These are phyloP conservation scores for Electrophaes corylata DNA, from an alignment of 2,888 invertebrate species.

Conservation along the genomic window DNA sequence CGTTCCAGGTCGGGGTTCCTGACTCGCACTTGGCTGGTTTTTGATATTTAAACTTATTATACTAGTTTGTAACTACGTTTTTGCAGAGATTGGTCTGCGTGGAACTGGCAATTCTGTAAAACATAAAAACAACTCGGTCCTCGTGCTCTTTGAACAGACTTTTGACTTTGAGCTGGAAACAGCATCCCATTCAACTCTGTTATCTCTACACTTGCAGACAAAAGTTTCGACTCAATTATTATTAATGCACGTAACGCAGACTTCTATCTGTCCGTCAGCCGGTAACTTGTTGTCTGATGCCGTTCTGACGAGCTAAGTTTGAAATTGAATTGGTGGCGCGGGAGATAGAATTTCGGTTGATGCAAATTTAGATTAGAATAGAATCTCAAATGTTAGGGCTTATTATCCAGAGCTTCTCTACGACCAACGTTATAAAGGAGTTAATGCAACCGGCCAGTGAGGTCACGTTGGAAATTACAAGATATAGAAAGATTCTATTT, in stretches of 20 bases:
- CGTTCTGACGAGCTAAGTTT: constrained; percentile 34
- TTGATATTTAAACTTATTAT: too few species aligned
- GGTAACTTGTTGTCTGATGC: constrained; percentile 25
- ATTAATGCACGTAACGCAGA: constrained; percentile 22
- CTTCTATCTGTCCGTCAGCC: constrained; percentile 15
- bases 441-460: too few species aligned
- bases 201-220: constrained; percentile 19
- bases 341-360: constrained; percentile 18
- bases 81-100: too few species aligned
- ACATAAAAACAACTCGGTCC: too few species aligned
- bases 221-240: constrained; percentile 26
- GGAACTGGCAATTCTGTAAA: too few species aligned
- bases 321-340: constrained; percentile 20
- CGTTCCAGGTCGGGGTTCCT: too few species aligned
- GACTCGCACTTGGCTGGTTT: too few species aligned
- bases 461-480: too few species aligned
- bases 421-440: too few species aligned
- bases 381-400: constrained; percentile 4
- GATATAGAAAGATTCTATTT: too few species aligned
- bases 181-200: constrained; percentile 7
- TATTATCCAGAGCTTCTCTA: not conserved
- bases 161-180: constrained; percentile 6
- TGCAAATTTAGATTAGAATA: constrained; percentile 20
- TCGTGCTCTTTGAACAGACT: too few species aligned
- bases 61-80: too few species aligned